Conservation (phyloP, 2,888 invertebrate genomes). For the Lathronympha strigana region DNA sequence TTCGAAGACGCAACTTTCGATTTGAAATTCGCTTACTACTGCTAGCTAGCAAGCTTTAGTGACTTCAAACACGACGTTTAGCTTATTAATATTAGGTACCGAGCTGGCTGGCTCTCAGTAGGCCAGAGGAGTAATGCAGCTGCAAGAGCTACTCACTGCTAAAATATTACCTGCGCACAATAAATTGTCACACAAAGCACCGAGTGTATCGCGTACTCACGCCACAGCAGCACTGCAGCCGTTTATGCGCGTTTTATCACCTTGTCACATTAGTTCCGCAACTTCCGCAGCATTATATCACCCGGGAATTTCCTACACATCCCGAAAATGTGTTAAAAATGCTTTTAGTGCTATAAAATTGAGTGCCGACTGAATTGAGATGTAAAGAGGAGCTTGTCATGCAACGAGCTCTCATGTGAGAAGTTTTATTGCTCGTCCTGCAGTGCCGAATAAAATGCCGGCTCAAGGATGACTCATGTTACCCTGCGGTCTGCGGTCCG, state of each 20-base stretch:
- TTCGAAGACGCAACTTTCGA: no score
- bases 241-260: constrained; percentile 25
- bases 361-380: constrained; percentile 57
- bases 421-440: constrained; percentile 54
- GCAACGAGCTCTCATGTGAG: constrained; percentile 52
- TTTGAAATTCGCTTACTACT: no score
- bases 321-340: constrained; percentile 51
- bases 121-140: background rate
- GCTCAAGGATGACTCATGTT: constrained; percentile 9
- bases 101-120: background rate
- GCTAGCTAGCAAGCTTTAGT: background rate
- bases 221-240: constrained; percentile 24
- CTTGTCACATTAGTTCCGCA: constrained; percentile 33
- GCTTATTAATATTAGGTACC: background rate
- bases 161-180: constrained; percentile 9
- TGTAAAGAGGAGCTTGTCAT: constrained; percentile 51
- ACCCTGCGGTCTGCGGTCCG: background rate
- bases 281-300: constrained; percentile 25
- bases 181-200: constrained; percentile 13
- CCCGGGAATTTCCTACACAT: constrained; percentile 20
- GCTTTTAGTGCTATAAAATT: constrained; percentile 61
- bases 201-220: constrained; percentile 7
- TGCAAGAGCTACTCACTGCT: background rate
- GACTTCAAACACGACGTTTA: background rate
- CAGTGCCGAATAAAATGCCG: constrained; percentile 47